Evolutionary conservation across 2,888 invertebrate genomes (phyloP), one percentile per base, ranked within the genome.

Genomic region (Gonocerus acuteangulatus): DNA sequence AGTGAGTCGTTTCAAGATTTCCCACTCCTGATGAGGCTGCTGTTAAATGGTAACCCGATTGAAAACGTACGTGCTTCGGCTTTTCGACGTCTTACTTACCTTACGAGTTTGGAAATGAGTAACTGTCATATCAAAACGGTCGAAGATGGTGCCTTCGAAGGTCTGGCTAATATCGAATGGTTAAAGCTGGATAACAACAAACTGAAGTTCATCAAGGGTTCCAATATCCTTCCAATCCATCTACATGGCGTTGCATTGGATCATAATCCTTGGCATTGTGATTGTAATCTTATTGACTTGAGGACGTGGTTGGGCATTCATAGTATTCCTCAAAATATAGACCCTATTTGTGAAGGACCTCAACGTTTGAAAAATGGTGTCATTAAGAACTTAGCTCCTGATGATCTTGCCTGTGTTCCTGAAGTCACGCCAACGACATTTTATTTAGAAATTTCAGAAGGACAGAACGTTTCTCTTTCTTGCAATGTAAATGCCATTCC

Each of bases 181-280:
- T 77, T 94, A 61, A 83, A 87, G 69, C 75, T 94, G 69, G 86
- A 91, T 70, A 87, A 86, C 67, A 94, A 94, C 76, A 82, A 82
- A 70, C 79, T 94, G 71, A 81, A 82, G 61, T 82, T 81, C 69
- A 82, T 90, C 69, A 80, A 82, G 71, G 87, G 86, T 48, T 79
- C 78, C 62, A 81, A 82, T 71, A 82, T 87, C 69, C 78, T 89
- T 57, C 88, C 89, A n/a, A 83, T 83, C 65, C 82, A 83, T 51
- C 76, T 92, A 68, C 84, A 87, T 69, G 89, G 88, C 62, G 81
- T 92, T 62, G 85, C 87, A 70, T 76, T 93, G 68, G 86, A 91
- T 73, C 86, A 85, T 73, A 93, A 93, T 79, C 86, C 87, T 67
- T 93, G 92, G 93, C 81, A 83, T 68, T 93, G 93, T 75, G 89